Conservation (phyloP, 2,888 invertebrate species). For the Drosophila siamana region DNA sequence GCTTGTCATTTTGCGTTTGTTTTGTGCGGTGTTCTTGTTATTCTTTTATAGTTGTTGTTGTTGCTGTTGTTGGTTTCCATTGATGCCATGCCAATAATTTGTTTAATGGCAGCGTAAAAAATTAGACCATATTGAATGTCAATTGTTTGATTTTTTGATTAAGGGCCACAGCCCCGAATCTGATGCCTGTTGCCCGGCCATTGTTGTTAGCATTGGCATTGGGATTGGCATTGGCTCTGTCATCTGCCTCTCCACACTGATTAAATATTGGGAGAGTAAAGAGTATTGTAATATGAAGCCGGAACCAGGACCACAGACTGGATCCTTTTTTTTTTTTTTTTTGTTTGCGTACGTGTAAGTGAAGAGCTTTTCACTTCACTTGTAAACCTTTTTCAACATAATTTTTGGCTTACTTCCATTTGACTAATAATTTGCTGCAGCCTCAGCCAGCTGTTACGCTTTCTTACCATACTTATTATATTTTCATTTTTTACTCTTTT, state of each 20-base stretch:
- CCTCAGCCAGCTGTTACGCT: conserved; percentile 54
- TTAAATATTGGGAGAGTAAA: conserved; percentile 79
- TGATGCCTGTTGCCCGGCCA: conserved; percentile 24
- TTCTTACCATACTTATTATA: conserved; percentile 36
- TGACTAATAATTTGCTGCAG: conserved; percentile 29
- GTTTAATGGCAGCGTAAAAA: conserved; percentile 83
- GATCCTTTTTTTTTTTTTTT: background rate
- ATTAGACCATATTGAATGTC: conserved; percentile 84
- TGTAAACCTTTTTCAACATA: conserved; percentile 19
- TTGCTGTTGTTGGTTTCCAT: conserved; percentile 23
- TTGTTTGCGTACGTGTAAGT: conserved; percentile 28
- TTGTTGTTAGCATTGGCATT: no score
- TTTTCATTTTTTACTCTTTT: conserved; percentile 21
- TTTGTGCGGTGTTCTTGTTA: conserved; percentile 27
- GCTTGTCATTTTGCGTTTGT: conserved; percentile 62
- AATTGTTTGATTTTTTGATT: conserved; percentile 84
- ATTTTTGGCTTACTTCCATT: conserved; percentile 23
- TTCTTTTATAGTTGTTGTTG: conserved; percentile 18
- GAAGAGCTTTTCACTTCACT: conserved; percentile 33
- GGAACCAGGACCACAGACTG: conserved; percentile 20
- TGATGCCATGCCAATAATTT: conserved; percentile 76
- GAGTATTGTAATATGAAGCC: conserved; percentile 72
- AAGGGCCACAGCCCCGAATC: conserved; percentile 44
- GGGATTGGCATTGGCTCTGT: conserved; percentile 16
- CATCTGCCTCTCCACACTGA: conserved; percentile 55